Evolutionary conservation across 2,888 invertebrate species (phyloP).

Genomic region (Stenolophus ochropezus): DNA sequence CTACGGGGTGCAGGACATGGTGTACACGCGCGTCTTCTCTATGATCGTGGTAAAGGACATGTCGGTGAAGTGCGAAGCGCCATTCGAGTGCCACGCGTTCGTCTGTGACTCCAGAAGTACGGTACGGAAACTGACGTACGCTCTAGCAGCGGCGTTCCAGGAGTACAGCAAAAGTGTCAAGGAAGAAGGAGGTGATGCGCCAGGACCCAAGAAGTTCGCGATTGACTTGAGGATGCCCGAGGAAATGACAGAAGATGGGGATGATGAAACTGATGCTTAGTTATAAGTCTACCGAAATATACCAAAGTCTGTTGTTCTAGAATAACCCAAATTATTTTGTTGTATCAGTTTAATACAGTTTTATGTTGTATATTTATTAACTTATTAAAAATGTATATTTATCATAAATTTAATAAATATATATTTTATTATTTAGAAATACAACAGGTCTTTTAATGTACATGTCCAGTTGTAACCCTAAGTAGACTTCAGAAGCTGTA

Average conservation of each 20-base stretch:
- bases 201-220: constrained; percentile 80
- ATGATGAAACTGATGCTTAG: constrained; percentile 85
- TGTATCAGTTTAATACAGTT: background rate
- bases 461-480: too few relatives aligned
- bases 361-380: constrained; percentile 31
- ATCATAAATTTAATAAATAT: constrained; percentile 16
- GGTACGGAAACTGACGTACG: constrained; percentile 87
- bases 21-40: constrained; percentile 78
- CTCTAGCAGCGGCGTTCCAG: constrained; percentile 91
- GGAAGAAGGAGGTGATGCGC: constrained; percentile 74
- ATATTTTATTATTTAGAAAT: background rate
- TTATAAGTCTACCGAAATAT: background rate
- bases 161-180: constrained; percentile 87
- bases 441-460: too few relatives aligned
- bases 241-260: constrained; percentile 84
- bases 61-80: constrained; percentile 77
- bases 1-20: constrained; percentile 91
- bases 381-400: constrained; percentile 37
- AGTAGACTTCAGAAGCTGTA: too few relatives aligned
- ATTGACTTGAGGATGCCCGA: constrained; percentile 90
- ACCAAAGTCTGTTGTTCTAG: background rate
- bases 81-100: constrained; percentile 92
- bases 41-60: constrained; percentile 87
- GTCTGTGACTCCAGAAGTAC: constrained; percentile 89
- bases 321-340: background rate